A percentile compares a stretch with the other conserved stretches of the same genome.
Evolutionary conservation across 2,113 vertebrate genomes (phyloP).

Genomic region (Phalacrocorax brasilianus): DNA sequence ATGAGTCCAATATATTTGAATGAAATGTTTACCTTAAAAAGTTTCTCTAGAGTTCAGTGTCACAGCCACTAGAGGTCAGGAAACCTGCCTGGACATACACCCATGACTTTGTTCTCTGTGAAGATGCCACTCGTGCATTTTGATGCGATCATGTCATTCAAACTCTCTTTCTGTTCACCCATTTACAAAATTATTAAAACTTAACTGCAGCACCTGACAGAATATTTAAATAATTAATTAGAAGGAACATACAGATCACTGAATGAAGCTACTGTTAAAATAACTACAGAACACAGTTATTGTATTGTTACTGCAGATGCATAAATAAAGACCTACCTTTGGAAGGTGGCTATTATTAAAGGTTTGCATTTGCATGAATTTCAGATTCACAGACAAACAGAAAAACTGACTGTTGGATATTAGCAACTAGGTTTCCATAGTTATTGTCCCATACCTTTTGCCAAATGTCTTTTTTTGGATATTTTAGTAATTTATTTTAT

Average conservation of each 20-base stretch:
- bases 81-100: neutral
- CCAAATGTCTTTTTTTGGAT: neutral
- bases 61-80: neutral
- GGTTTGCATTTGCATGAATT: neutral
- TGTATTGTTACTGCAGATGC: neutral
- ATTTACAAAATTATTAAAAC: neutral
- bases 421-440: neutral
- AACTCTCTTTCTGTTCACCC: neutral
- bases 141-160: neutral
- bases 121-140: neutral
- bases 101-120: neutral
- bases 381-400: neutral
- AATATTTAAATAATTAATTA: slow-evolving; percentile 40
- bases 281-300: neutral
- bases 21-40: neutral
- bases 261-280: neutral
- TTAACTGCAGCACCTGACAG: slow-evolving; percentile 4
- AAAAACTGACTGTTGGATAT: neutral
- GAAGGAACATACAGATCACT: neutral
- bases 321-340: neutral
- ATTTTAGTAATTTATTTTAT: neutral
- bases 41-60: neutral
- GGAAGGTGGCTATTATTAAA: neutral
- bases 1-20: neutral
- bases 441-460: neutral